Base-by-base conservation (phyloP, 2,888 invertebrate species). In the Lasioglossum leucozonium region DNA sequence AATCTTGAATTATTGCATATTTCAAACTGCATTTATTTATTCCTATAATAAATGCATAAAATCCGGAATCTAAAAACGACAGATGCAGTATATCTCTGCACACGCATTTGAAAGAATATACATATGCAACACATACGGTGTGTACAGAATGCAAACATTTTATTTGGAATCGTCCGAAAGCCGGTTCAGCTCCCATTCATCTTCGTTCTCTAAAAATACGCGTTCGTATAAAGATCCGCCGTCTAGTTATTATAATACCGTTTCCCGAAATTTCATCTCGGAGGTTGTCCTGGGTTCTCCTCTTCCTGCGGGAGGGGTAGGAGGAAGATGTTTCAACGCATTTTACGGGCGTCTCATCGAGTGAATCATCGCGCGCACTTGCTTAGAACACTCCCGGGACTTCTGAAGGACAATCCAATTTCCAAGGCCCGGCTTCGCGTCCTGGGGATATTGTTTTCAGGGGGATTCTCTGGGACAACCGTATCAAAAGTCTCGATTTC, bases 361-460 rank as follows among this genome's bases (percentile, higher is more conserved):
- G 84, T 87, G 86, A 88, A 90, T 90, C 90, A 90, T 87, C 85
- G 81, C 77, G 65, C 79, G 67, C 75, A 87, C 80, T 87, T 87
- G 84, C 84, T 87, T 82, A 88, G 85, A 85, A 80, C 84, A 77
- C 87, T 84, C 88, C 11, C 75, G 87, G 83, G 90, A 87, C 82
- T 87, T 86, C 87, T 82, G 84, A 86, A 86, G 88, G 87, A 90
- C 90, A 90, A 90, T 90, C 88, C 90, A 90, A 90, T 90, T 88
- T 90, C 83, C 62, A 83, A 87, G 78, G 88, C 82, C 81, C 79
- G 79, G 84, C 82, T 83, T 84, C 85, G 84, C 83, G 79, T 85
- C 81, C 69, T 81, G 77, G 74, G 73, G 81, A 82, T 87, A 88
- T 88, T 87, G 90, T 88, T 88, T 86, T 87, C 88, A 55, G 78